Base-by-base conservation (phyloP, 2,888 invertebrate genomes). In the Thereva nobilitata region DNA sequence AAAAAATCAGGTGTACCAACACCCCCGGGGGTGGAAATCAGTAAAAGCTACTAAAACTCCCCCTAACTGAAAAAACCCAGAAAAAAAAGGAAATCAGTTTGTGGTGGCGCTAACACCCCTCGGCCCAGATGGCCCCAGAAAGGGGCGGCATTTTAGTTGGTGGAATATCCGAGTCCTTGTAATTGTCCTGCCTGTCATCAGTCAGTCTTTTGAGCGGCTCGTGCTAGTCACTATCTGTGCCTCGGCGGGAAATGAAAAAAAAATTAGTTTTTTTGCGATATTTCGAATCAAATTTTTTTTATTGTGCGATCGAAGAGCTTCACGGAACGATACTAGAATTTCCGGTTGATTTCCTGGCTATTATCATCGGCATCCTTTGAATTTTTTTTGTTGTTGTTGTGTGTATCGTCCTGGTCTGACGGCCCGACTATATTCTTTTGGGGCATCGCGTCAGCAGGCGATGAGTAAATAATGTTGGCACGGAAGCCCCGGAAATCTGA, bases 401-500 rank as follows among this genome's bases (percentile, higher is more conserved):
- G 10, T 12, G 59, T 49, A 12, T 7, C 10, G 47, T 37, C 12
- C 55, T 6, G 37, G 37, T 10, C 12, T 49, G 41, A 57, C 57
- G 57, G 45, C 23, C 2, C 44, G 38, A 8, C 52, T 35, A 47
- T 5, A 10, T 47, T 12, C 12, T n/a, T 47, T 45, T n/a, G 8
- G 12, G 4, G n/a, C n/a, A 10, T 10, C 47, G 23, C 23, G 23
- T 23, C 47, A 47, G 47, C 5, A 57, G 66, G 67, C 67, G 69
- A 69, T 57, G 52, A 66, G 66, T 66, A 67, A 68, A 71, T 70
- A 70, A 66, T 61, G 55, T 67, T 64, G 66, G 57, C 42, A 57
- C 37, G 53, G 49, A 69, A 67, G 64, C 55, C 66, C 57, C 66
- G 71, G 70, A 71, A 67, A 70, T 71, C 69, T 64, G 68, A 71